A percentile compares a stretch with the other conserved stretches of the same genome.
Conservation (phyloP, 2,888 invertebrate genomes). For the Chrysotoxum bicinctum region DNA sequence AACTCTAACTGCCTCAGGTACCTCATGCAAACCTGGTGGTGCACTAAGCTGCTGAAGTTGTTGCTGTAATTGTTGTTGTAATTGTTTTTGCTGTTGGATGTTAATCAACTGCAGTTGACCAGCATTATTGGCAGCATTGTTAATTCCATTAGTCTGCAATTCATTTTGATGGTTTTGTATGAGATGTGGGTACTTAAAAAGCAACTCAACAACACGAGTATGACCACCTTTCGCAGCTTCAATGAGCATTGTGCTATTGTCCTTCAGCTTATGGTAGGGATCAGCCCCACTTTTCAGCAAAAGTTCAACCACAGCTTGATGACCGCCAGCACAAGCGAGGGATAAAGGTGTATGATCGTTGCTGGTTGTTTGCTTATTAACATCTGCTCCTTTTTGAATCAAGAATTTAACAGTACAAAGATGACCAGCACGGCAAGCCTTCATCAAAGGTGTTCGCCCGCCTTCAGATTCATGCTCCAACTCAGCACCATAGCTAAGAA, state of each 20-base stretch:
- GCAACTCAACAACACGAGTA: slow-evolving; percentile 95
- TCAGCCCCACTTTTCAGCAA: slow-evolving; percentile 95
- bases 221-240: slow-evolving; percentile 99
- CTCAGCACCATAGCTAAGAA: slow-evolving; percentile 94
- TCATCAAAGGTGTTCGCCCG: slow-evolving; percentile 98
- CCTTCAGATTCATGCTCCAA: slow-evolving; percentile 98
- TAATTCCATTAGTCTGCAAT: slow-evolving; percentile 76
- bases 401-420: slow-evolving; percentile 97
- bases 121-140: slow-evolving; percentile 76
- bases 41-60: slow-evolving; percentile 81
- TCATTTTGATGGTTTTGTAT: slow-evolving; percentile 85
- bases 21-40: slow-evolving; percentile 83
- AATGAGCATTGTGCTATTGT: slow-evolving; percentile 98
- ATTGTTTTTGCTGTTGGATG: slow-evolving; percentile 80
- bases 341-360: slow-evolving; percentile 99
- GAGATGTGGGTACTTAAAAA: slow-evolving; percentile 95
- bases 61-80: slow-evolving; percentile 82
- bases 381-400: slow-evolving; percentile 92
- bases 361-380: slow-evolving; percentile 94
- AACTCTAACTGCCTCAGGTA: slow-evolving; percentile 84
- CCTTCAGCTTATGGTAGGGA: slow-evolving; percentile 98
- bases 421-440: slow-evolving; percentile 98
- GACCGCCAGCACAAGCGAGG: slow-evolving; percentile 97
- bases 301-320: slow-evolving; percentile 95
- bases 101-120: slow-evolving; percentile 79